Conservation (phyloP, 2,888 invertebrate species). For the Xanthia icteritia region DNA sequence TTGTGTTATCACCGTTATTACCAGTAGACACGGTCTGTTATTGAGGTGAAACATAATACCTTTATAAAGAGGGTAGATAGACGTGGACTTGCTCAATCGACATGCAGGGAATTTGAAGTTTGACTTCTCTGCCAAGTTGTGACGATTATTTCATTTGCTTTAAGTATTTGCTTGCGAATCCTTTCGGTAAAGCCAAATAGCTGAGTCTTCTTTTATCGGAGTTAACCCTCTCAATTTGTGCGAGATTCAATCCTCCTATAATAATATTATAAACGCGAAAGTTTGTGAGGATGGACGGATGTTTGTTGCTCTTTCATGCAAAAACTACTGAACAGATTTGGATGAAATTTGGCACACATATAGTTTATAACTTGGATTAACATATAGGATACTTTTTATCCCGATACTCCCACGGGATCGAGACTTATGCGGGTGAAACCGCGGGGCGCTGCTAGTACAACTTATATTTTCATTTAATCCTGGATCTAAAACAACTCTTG, state of each 20-base stretch:
- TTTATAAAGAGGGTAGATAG: not conserved
- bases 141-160: not conserved
- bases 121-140: not conserved
- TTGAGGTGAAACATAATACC: not conserved
- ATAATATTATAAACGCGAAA: too few relatives aligned
- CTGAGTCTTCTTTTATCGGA: not conserved
- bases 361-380: too few relatives aligned
- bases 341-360: too few relatives aligned
- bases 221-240: not conserved
- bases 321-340: too few relatives aligned
- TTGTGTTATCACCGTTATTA: not conserved
- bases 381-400: too few relatives aligned
- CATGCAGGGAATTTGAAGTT: not conserved
- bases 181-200: not conserved
- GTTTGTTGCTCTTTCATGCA: too few relatives aligned
- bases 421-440: too few relatives aligned
- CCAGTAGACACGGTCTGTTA: not conserved
- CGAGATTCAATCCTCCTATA: too few relatives aligned
- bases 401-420: too few relatives aligned
- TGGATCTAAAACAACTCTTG: slow-evolving; percentile 34
- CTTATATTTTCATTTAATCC: slow-evolving; percentile 5
- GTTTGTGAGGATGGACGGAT: too few relatives aligned
- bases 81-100: not conserved
- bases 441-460: not conserved
- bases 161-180: too few relatives aligned